Evolutionary conservation across 2,113 vertebrate genomes (phyloP).

Genomic region (Heptranchias perlo): DNA sequence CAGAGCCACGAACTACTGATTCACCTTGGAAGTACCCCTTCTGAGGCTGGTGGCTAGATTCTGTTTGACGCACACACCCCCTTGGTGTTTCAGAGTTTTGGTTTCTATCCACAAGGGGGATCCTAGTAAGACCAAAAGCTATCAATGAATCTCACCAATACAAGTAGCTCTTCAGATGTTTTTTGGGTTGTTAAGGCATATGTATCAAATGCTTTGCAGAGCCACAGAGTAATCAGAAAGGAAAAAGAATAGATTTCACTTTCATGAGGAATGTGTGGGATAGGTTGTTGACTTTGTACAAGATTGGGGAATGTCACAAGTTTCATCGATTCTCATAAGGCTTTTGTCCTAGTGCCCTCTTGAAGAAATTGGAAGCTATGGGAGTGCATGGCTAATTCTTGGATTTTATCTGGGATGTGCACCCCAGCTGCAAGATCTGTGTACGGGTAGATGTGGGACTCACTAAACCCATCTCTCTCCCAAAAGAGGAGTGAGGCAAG

Average conservation of each 20-base stretch:
- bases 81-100: too few relatives aligned
- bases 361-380: background rate
- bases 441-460: background rate
- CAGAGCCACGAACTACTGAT: background rate
- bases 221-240: background rate
- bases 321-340: too few relatives aligned
- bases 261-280: background rate
- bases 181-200: too few relatives aligned
- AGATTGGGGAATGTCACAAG: background rate
- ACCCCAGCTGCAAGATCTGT: background rate
- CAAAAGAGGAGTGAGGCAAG: background rate
- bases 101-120: too few relatives aligned
- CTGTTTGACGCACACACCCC: too few relatives aligned
- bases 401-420: background rate
- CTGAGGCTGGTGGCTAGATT: background rate
- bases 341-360: background rate
- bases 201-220: background rate
- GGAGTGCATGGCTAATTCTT: background rate
- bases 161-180: too few relatives aligned
- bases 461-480: background rate
- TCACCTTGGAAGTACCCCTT: background rate
- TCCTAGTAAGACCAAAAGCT: too few relatives aligned
- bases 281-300: background rate
- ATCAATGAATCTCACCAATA: too few relatives aligned
- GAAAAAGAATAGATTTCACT: background rate